Conservation (phyloP, 2,888 invertebrate species). For the Xylota segnis region DNA sequence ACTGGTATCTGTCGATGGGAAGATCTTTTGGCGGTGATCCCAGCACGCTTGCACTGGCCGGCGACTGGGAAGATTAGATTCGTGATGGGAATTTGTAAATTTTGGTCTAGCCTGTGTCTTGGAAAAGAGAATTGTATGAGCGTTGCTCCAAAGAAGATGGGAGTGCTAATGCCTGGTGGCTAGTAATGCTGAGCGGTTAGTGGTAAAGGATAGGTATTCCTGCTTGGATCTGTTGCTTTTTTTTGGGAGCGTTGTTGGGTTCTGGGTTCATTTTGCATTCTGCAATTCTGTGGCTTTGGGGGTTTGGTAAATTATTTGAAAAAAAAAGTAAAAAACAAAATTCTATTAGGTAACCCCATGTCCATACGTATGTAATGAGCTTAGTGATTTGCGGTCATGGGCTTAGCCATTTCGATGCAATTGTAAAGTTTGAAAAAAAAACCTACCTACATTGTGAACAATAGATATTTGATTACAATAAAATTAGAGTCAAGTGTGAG, state of each 20-base stretch:
- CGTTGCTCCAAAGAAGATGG: conserved; percentile 24
- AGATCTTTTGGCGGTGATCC: conserved; percentile 62
- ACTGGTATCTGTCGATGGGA: conserved; percentile 57
- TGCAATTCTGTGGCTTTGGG: conserved; percentile 66
- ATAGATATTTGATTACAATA: conserved; percentile 20
- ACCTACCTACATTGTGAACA: conserved; percentile 7
- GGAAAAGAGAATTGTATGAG: conserved; percentile 55
- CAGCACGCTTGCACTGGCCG: conserved; percentile 53
- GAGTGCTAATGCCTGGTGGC: conserved; percentile 24
- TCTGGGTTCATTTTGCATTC: conserved; percentile 26
- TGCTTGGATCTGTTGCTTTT: background rate
- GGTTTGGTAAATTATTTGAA: conserved; percentile 20
- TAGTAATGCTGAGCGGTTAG: conserved; percentile 22
- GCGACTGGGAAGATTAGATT: conserved; percentile 47
- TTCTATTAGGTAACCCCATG: conserved; percentile 6
- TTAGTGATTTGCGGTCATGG: conserved; percentile 31
- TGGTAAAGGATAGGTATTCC: conserved; percentile 32
- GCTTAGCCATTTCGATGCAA: conserved; percentile 17
- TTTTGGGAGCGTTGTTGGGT: conserved; percentile 30
- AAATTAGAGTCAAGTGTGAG: conserved; percentile 14
- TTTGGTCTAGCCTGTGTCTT: conserved; percentile 27
- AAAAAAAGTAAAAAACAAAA: conserved; percentile 15
- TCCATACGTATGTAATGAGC: conserved; percentile 13
- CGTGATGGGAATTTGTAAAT: conserved; percentile 71
- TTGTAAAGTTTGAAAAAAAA: background rate